Conservation (phyloP, 2,888 invertebrate species). For the Amphipyra berbera region DNA sequence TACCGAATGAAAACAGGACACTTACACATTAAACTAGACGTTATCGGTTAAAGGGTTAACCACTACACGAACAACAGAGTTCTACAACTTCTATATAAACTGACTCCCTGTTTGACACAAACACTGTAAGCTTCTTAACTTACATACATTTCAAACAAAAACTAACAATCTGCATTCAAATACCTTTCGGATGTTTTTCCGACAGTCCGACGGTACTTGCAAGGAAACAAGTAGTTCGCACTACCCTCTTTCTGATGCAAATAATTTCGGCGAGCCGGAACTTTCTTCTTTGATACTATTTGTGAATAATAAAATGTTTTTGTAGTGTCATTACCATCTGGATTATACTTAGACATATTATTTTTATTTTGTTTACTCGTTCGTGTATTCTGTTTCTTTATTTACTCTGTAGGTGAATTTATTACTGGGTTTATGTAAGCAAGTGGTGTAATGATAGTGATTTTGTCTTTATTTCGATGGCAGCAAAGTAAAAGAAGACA, state of each 20-base stretch:
- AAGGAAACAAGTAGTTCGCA: constrained; percentile 71
- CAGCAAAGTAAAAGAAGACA: too few relatives aligned
- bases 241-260: constrained; percentile 80
- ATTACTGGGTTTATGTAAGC: constrained; percentile 23
- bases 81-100: too few relatives aligned
- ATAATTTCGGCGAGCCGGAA: constrained; percentile 75
- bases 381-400: constrained; percentile 24
- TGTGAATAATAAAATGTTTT: constrained; percentile 76
- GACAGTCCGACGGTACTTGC: constrained; percentile 58
- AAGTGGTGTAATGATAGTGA: constrained; percentile 12
- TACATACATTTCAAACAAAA: constrained; percentile 50
- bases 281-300: constrained; percentile 71
- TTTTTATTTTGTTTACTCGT: constrained; percentile 48
- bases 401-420: constrained; percentile 29
- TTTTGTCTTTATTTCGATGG: constrained; percentile 39
- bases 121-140: constrained; percentile 40
- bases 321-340: constrained; percentile 65
- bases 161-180: constrained; percentile 73
- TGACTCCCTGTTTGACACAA: constrained; percentile 15
- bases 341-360: constrained; percentile 34
- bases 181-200: constrained; percentile 71
- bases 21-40: neutral
- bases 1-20: neutral
- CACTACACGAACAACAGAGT: constrained; percentile 15
- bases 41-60: neutral